These are phyloP conservation scores for Philereme vetulata DNA, from an alignment of 2,888 invertebrate species.

Conservation along the genomic window DNA sequence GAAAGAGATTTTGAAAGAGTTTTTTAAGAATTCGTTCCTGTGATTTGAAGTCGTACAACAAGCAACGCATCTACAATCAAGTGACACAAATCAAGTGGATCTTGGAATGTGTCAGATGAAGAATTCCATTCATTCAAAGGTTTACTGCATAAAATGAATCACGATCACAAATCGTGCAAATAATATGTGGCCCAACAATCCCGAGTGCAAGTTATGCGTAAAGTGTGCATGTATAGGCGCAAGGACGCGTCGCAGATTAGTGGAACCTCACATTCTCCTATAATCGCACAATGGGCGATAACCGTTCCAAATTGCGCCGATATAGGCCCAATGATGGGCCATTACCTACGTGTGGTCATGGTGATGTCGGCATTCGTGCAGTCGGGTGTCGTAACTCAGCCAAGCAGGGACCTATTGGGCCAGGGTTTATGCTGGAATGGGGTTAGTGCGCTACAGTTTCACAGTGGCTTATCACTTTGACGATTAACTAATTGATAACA, in stretches of 20 bases:
- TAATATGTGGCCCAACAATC: conserved; percentile 8
- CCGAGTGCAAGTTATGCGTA: conserved; percentile 9
- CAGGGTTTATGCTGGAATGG: conserved; percentile 6
- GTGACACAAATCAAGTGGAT: background rate
- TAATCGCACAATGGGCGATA: conserved; percentile 20
- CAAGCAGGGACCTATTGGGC: conserved; percentile 1
- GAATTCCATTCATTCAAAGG: background rate
- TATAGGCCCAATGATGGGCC: conserved; percentile 11
- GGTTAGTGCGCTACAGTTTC: background rate
- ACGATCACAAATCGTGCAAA: conserved; percentile 11
- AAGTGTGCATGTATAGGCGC: conserved; percentile 18
- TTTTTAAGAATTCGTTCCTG: too few relatives aligned
- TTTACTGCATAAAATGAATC: conserved; percentile 4
- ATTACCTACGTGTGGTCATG: conserved; percentile 9
- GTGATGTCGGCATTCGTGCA: background rate
- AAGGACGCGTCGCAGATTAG: conserved; percentile 15
- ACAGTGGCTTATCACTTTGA: too few relatives aligned
- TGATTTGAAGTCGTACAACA: too few relatives aligned
- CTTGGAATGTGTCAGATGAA: background rate
- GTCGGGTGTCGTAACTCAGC: conserved; percentile 14
- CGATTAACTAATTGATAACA: too few relatives aligned
- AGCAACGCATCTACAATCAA: too few relatives aligned
- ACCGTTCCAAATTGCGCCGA: conserved; percentile 11
- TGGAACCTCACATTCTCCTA: conserved; percentile 16
- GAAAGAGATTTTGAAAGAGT: too few relatives aligned